These are phyloP conservation scores for Mactromeris polynyma DNA, from an alignment of 2,888 invertebrate species.

Conservation along the genomic window DNA sequence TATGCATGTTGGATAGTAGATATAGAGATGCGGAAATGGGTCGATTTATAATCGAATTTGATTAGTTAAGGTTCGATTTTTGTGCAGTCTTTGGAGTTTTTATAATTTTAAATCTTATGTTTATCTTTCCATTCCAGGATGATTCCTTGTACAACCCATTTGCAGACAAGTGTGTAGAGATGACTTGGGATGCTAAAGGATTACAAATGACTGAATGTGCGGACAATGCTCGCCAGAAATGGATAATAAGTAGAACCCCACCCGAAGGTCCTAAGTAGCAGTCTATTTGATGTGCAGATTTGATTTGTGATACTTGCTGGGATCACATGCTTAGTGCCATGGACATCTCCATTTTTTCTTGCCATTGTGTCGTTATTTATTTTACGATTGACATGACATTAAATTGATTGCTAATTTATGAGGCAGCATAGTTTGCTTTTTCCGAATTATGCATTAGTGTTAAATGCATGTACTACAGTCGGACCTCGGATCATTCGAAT, in stretches of 20 bases:
- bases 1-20: no score
- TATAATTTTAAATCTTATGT: neutral
- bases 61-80: no score
- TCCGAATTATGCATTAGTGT: no score
- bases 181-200: constrained; percentile 76
- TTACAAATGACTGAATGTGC: constrained; percentile 78
- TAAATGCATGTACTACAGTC: no score
- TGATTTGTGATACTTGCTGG: no score
- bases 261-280: constrained; percentile 56
- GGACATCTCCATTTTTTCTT: neutral
- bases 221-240: constrained; percentile 77
- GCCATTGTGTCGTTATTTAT: neutral
- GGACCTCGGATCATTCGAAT: no score
- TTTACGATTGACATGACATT: neutral
- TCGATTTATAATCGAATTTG: no score
- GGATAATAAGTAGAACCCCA: constrained; percentile 80
- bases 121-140: constrained; percentile 51
- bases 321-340: neutral
- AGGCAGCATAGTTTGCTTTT: no score
- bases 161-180: constrained; percentile 78
- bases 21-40: no score
- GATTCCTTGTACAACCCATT: constrained; percentile 74
- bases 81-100: neutral
- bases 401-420: no score
- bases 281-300: neutral